Base-by-base conservation (phyloP, 2,888 invertebrate species). In the Diogma glabrata region DNA sequence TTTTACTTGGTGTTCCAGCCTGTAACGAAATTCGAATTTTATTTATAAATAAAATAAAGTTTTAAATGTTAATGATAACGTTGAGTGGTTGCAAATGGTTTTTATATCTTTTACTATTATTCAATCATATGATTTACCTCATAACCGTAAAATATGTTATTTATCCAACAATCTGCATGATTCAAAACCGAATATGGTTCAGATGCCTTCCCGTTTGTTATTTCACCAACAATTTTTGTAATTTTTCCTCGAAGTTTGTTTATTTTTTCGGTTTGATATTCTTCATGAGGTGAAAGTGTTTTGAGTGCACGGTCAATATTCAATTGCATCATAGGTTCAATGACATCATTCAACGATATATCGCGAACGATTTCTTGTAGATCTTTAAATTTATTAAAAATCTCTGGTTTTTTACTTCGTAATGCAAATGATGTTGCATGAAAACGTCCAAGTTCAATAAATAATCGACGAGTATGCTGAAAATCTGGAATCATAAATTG, bases 351-450 rank as follows among this genome's bases (percentile, higher is more conserved):
- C 20, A n/a, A 30, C 17, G 17, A 24, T 14, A 52, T 43, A 16
- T 36, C 30, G 8, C 14, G 20, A 9, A 38, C 30, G 17, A 40
- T 30, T 19, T 47, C 50, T 7, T 24, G 20, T 2, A 49, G 23
- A n/a, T 50, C n/a, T 22, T 50, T 50, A 33, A 49, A 53, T 33
- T 51, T 49, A 20, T 51, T 50, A 38, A 53, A 54, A 8, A 45
- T 3, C 12, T 50, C 54, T 6, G 53, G 49, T 12, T 48, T 23
- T 22, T 50, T 46, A 7, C 50, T 28, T 45, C 52, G 54, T 17
- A 55, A 43, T 7, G 54, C 54, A 52, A 53, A 53, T 9, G 55
- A 54, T 9, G 53, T 20, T 4, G 52, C 55, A 46, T 55, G 55
- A 17, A 51, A 53, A 12, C 49, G 45, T 10, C 51, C 55, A 4